These are phyloP conservation scores for Cabera pusaria DNA, from an alignment of 2,888 invertebrate species.

Conservation along the genomic window DNA sequence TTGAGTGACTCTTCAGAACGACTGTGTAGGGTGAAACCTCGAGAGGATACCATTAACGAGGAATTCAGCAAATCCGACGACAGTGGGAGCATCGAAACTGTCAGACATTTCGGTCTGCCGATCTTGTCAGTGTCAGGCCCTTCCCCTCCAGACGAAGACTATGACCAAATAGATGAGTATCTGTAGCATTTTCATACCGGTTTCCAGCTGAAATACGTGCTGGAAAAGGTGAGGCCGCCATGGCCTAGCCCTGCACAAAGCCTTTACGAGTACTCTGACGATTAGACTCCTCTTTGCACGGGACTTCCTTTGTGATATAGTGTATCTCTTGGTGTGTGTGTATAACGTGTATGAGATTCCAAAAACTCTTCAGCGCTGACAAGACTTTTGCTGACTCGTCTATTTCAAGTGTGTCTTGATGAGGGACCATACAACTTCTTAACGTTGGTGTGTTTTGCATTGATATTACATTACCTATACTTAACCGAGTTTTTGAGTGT, in stretches of 20 bases:
- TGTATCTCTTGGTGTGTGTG: slow-evolving; percentile 38
- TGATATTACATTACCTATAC: slow-evolving; percentile 51
- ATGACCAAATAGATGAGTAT: slow-evolving; percentile 84
- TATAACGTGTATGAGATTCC: too few relatives aligned
- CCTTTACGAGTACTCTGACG: slow-evolving; percentile 56
- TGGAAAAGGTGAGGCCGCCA: slow-evolving; percentile 74
- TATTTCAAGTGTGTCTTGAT: slow-evolving; percentile 62
- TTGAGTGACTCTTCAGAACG: slow-evolving; percentile 79
- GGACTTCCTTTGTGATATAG: slow-evolving; percentile 52
- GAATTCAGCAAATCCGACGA: slow-evolving; percentile 74
- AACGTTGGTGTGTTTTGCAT: slow-evolving; percentile 58
- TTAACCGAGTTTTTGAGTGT: slow-evolving; percentile 31
- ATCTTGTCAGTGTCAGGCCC: slow-evolving; percentile 92
- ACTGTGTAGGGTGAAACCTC: slow-evolving; percentile 68
- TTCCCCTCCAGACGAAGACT: slow-evolving; percentile 89
- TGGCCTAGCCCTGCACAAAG: slow-evolving; percentile 74
- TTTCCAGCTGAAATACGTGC: slow-evolving; percentile 78
- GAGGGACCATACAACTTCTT: slow-evolving; percentile 73
- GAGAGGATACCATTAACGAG: slow-evolving; percentile 75
- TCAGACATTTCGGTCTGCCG: slow-evolving; percentile 87
- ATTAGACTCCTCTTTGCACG: slow-evolving; percentile 46
- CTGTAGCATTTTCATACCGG: slow-evolving; percentile 83
- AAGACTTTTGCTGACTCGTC: slow-evolving; percentile 47
- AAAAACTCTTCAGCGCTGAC: slow-evolving; percentile 45
- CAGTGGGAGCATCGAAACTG: slow-evolving; percentile 77